Conservation (phyloP, 53 echinoderm and acorn worm species). For the Mesocentrotus franciscanus region DNA sequence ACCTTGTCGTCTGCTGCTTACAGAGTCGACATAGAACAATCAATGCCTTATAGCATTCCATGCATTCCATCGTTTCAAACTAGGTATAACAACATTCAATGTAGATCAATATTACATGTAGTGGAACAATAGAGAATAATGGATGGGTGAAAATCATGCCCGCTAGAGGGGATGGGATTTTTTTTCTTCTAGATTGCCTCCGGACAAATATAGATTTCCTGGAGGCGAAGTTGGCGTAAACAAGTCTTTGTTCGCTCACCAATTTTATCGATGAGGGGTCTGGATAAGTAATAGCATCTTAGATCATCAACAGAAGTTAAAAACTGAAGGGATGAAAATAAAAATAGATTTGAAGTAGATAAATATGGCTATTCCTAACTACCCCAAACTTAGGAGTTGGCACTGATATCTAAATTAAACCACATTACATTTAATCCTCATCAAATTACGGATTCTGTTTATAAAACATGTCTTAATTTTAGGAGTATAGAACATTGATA, state of each 20-base stretch:
- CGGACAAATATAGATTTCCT: conserved; percentile 63
- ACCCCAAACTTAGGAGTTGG: too few species aligned
- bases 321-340: background rate
- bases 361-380: too few species aligned
- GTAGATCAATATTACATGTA: conserved; percentile 58
- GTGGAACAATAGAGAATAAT: conserved; percentile 47
- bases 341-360: too few species aligned
- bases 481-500: too few species aligned
- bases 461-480: too few species aligned
- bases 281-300: background rate
- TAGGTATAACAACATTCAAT: conserved; percentile 65
- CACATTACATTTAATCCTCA: too few species aligned
- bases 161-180: conserved; percentile 54
- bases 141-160: conserved; percentile 65
- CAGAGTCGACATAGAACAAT: background rate
- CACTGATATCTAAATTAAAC: too few species aligned
- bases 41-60: conserved; percentile 60
- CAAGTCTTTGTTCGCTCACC: conserved; percentile 53
- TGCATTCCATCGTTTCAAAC: conserved; percentile 49
- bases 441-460: too few species aligned
- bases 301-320: background rate
- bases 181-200: conserved; percentile 47
- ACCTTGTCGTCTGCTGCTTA: background rate
- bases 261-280: conserved; percentile 52
- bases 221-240: conserved; percentile 66